Percentiles rank a stretch among this genome's conserved stretches.
Conservation (phyloP, 2,113 vertebrate genomes). For the Pterocles burchelli region DNA sequence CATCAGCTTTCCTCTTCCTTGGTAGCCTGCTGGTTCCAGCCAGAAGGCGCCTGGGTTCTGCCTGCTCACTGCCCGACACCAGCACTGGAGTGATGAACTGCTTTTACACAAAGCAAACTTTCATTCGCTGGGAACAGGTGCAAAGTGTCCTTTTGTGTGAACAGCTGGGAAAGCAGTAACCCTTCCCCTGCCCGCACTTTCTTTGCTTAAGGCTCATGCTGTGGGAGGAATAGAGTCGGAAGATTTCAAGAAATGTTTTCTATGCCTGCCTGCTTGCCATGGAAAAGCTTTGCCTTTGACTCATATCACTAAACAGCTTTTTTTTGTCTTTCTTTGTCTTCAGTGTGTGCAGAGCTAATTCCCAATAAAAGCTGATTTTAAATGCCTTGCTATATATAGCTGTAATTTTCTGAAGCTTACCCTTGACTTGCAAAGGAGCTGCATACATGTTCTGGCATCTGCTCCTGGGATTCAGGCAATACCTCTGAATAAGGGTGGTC, state of each 20-base stretch:
- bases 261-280: neutral
- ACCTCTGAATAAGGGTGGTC: neutral
- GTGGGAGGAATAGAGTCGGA: neutral
- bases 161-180: conserved; percentile 30
- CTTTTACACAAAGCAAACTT: conserved; percentile 48
- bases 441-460: neutral
- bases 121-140: conserved; percentile 42
- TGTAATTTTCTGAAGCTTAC: neutral
- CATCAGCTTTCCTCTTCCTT: neutral
- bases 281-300: neutral
- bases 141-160: conserved; percentile 42
- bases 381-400: neutral
- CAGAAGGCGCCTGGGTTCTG: neutral
- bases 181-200: neutral
- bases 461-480: neutral
- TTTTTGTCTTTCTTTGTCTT: neutral
- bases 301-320: neutral
- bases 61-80: neutral
- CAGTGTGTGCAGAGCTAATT: neutral
- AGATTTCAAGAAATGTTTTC: neutral
- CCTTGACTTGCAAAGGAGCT: neutral
- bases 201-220: neutral
- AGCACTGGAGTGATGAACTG: neutral
- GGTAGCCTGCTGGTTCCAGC: accelerated
- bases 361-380: neutral